Evolutionary conservation across 2,113 vertebrate species (phyloP), one percentile per base, ranked within the genome.

Genomic region (Synodontis membranacea): DNA sequence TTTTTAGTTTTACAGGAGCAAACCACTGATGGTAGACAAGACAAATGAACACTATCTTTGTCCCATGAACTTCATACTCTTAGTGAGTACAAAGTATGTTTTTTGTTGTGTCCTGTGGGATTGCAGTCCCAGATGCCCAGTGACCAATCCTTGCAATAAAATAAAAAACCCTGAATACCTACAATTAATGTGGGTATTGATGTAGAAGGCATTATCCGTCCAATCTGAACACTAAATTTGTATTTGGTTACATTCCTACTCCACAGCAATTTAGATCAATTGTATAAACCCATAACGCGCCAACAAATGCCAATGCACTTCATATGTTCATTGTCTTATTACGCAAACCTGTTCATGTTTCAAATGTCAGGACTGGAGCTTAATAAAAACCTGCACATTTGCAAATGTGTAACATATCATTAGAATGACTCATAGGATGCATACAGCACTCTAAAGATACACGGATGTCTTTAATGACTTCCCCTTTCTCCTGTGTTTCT

Each of bases 381-480:
- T 44, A 84, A 75, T 37, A 78, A 84, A 81, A n/a, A 74, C 19
- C 37, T 62, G 74, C 15, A 60, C 31, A 72, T 72, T 58, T 70
- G 46, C 28, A 76, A 60, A 81, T 76, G 64, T 87, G 37, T 42
- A 88, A 58, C 21, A 12, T 23, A 48, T 58, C 37, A 72, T 88
- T 37, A 80, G 23, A 48, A 72, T 87, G 82, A 80, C 48, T 87
- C 50, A 70, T 28, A 86, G 10, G 39, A 44, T 39, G 60, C 62
- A 56, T 3, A 54, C 25, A 48, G 66, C 28, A 50, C 44, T 56
- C 34, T 78, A 80, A 84, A 52, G 76, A 80, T 62, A 75, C 58
- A 79, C 50, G 58, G 39, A 54, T 31, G 62, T 82, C 39, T 83
- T 21, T 87, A 85, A 85, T 89, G 79, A 89, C 86, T 87, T 87